Base-by-base conservation (phyloP, 2,113 vertebrate species). In the Procavia capensis region DNA sequence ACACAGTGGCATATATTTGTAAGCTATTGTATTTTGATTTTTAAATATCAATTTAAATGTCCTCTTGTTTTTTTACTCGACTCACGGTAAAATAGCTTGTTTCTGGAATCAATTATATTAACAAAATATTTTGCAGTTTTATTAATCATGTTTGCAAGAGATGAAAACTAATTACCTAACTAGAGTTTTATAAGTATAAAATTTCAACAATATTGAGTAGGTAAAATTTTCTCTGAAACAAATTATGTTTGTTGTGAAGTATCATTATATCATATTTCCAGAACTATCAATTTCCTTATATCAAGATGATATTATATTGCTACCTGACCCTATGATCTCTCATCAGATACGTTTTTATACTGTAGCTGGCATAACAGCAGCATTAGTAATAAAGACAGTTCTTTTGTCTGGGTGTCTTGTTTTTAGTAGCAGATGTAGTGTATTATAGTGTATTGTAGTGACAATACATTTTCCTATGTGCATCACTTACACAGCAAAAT, bases 61-160 rank as follows among this genome's bases (percentile, higher is more conserved):
- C 17, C 39, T 61, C 2, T 7, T 93, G 34, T 86, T 93, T 83
- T 57, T 66, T 88, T 34, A 72, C 34, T 89, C 89, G 24, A 63
- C n/a, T 81, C n/a, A 81, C 31, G 89, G 43, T 10, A 1, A 88
- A 91, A 86, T 27, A 92, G 20, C 11, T 95, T 90, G 6, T 72
- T 93, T 81, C 39, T 68, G 9, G 2, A 90, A 92, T 96, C 50
- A 90, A 90, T 84, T 93, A 75, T 9, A 82, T 50, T 84, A 93
- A 78, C 50, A 91, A 47, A 93, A 81, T 92, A 61, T 93, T 95
- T 81, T 76, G 3, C 43, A 93, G 9, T 57, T 85, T 81, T 1
- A 20, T 72, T 94, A 95, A 92, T 93, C 91, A 96, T 4, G 3
- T 95, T 86, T 86, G 6, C 34, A 95, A 93, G 43, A 93, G 50